Percentiles rank a stretch among this genome's conserved stretches.
phyloP scores from a whole-genome alignment of 2,113 vertebrate species.

The Nerophis lumbriciformis region DNA sequence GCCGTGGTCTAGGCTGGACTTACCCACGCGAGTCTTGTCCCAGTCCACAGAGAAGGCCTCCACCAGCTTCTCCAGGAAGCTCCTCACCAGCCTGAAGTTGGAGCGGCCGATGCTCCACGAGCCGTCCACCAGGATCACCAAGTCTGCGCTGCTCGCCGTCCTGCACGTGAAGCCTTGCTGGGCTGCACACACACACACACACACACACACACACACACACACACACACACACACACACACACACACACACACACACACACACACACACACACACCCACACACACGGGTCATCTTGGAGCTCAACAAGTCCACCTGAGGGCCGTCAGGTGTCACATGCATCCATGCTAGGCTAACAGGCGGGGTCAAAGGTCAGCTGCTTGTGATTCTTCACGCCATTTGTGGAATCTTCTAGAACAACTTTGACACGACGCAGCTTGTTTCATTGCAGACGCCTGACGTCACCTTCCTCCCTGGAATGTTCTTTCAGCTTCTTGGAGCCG shows the following conservation, averaged over 20 bases:
- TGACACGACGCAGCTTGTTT: not conserved
- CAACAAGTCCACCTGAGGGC: not conserved
- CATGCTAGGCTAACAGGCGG: not conserved
- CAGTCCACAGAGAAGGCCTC: constrained; percentile 82
- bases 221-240: not conserved
- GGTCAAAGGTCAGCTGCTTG: constrained; percentile 3
- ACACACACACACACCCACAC: constrained; percentile 1
- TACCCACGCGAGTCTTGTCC: constrained; percentile 89
- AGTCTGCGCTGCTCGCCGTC: constrained; percentile 83
- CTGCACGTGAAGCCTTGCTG: constrained; percentile 80
- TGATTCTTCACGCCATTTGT: not conserved
- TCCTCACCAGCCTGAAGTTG: constrained; percentile 91
- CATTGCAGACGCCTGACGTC: not conserved
- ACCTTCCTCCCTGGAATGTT: not conserved
- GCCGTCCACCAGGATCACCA: constrained; percentile 93
- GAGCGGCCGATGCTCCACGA: constrained; percentile 97
- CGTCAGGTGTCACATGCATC: not conserved
- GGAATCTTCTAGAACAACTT: not conserved
- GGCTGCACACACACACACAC: constrained; percentile 30
- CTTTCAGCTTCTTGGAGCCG: not conserved
- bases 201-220: not conserved
- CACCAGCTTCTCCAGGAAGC: constrained; percentile 91
- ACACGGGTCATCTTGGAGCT: not conserved
- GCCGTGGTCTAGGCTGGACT: constrained; percentile 5
- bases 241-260: constrained; percentile 1